Percentiles rank a stretch among this genome's conserved stretches.
Conservation (phyloP, 1,140 invertebrate genomes). For the Andrena cerasifolii region DNA sequence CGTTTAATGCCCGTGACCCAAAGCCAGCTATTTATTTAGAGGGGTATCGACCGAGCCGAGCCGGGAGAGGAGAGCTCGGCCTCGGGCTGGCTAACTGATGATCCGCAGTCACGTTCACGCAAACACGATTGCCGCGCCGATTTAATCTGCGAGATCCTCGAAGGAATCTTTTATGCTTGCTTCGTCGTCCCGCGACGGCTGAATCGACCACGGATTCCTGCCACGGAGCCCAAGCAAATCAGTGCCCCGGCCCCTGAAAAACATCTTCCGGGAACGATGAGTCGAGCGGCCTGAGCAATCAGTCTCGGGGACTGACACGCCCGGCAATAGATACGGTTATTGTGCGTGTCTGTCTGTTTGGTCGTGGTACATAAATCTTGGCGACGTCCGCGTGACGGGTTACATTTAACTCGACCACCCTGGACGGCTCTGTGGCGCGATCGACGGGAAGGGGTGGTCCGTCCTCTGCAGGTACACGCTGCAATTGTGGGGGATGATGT, state of each 20-base stretch:
- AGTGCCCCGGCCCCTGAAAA: not conserved
- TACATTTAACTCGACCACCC: conserved; percentile 19
- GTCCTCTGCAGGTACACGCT: conserved; percentile 27
- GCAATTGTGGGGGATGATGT: conserved; percentile 19
- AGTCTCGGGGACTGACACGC: conserved; percentile 15
- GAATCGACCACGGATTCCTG: conserved; percentile 41
- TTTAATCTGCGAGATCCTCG: conserved; percentile 65
- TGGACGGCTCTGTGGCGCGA: not conserved
- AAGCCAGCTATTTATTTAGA: conserved; percentile 74
- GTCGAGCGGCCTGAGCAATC: conserved; percentile 8
- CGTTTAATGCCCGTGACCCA: conserved; percentile 74
- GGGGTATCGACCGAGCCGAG: conserved; percentile 61
- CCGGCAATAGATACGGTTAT: conserved; percentile 44
- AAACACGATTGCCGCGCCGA: conserved; percentile 70
- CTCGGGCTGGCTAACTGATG: conserved; percentile 66
- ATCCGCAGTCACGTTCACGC: conserved; percentile 73
- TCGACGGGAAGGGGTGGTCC: conserved; percentile 27
- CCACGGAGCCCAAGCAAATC: conserved; percentile 19
- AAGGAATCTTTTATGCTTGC: conserved; percentile 59
- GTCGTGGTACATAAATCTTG: conserved; percentile 37
- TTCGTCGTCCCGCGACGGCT: conserved; percentile 28
- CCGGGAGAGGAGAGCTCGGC: conserved; percentile 42
- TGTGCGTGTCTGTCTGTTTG: conserved; percentile 52
- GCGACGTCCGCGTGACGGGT: conserved; percentile 11
- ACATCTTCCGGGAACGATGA: conserved; percentile 32